Percentiles rank a stretch among this genome's conserved stretches.
Evolutionary conservation across 2,797 vertebrate species (phyloP).

Genomic region (Sebastes hubbsi): DNA sequence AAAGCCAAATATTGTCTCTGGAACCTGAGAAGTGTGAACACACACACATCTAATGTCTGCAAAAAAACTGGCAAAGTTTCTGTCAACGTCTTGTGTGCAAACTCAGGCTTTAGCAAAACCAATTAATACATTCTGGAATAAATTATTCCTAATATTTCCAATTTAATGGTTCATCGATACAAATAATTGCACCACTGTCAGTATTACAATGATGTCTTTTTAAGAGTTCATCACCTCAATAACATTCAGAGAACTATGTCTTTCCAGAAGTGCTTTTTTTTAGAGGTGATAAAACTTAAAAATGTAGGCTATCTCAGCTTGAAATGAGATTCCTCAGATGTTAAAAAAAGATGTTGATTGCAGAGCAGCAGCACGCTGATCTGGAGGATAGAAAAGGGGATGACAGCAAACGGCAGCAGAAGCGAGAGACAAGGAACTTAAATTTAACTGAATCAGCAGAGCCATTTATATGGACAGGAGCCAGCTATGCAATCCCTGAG

Average conservation of each 20-base stretch:
- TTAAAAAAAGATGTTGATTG: conserved; percentile 33
- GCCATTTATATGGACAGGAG: conserved; percentile 47
- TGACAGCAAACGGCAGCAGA: conserved; percentile 38
- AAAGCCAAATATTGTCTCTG: conserved; percentile 41
- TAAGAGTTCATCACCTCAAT: conserved; percentile 12
- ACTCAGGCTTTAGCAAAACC: not conserved
- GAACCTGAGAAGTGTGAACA: conserved; percentile 28
- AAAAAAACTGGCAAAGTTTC: conserved; percentile 25
- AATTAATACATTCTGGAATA: conserved; percentile 34
- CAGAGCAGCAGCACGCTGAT: conserved; percentile 9
- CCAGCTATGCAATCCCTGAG: conserved; percentile 50
- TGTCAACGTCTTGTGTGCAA: not conserved
- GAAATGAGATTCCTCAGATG: conserved; percentile 19
- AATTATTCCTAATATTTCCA: conserved; percentile 28
- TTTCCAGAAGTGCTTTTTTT: not conserved
- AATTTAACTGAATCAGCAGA: conserved; percentile 62
- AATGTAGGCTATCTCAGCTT: conserved; percentile 2
- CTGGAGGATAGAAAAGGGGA: conserved; percentile 17
- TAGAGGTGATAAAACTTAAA: conserved; percentile 7
- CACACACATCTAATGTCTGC: not conserved
- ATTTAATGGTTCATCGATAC: conserved; percentile 30
- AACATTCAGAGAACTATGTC: conserved; percentile 10
- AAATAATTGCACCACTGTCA: conserved; percentile 32
- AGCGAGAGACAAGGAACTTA: conserved; percentile 45
- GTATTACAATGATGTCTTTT: conserved; percentile 17